A percentile compares a stretch with the other conserved stretches of the same genome.
These are phyloP conservation scores for Dendronephthya gigantea DNA, from an alignment of 64 coral and sea anemone genomes.

Conservation along the genomic window DNA sequence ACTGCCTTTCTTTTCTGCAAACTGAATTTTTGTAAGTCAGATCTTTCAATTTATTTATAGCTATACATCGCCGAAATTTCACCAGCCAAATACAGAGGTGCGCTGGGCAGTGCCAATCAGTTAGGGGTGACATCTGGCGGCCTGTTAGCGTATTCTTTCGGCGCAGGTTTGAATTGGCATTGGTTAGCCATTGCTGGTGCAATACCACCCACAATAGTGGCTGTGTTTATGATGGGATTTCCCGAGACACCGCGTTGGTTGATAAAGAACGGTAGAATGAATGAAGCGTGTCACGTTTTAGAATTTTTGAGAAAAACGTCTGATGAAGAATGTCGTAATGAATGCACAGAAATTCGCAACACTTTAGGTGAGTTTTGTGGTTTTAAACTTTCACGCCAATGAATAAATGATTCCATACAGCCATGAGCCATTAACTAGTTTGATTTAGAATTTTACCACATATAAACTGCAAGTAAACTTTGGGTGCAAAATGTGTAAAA, in stretches of 20 bases:
- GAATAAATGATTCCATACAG: not conserved
- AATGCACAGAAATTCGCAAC: constrained; percentile 48
- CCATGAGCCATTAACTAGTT: too few relatives aligned
- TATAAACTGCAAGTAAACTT: too few relatives aligned
- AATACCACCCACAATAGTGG: constrained; percentile 34
- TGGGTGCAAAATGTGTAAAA: too few relatives aligned
- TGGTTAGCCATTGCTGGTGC: constrained; percentile 56
- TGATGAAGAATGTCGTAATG: constrained; percentile 38
- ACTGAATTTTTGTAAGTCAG: too few relatives aligned
- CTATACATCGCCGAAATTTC: constrained; percentile 84
- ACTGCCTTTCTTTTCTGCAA: too few relatives aligned
- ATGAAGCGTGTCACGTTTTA: constrained; percentile 41
- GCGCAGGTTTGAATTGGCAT: constrained; percentile 33
- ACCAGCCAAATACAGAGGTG: constrained; percentile 47
- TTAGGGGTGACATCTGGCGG: constrained; percentile 52
- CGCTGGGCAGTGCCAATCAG: constrained; percentile 63
- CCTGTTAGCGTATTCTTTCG: constrained; percentile 49
- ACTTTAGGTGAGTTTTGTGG: constrained; percentile 24
- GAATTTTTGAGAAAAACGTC: constrained; percentile 42
- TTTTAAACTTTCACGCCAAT: not conserved
- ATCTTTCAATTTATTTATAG: constrained; percentile 23
- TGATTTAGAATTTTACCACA: too few relatives aligned
- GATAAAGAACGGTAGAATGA: constrained; percentile 39
- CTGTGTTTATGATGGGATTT: constrained; percentile 47
- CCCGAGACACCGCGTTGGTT: constrained; percentile 80